phyloP scores from a whole-genome alignment of 2,113 vertebrate species.

The Fukomys damarensis region DNA sequence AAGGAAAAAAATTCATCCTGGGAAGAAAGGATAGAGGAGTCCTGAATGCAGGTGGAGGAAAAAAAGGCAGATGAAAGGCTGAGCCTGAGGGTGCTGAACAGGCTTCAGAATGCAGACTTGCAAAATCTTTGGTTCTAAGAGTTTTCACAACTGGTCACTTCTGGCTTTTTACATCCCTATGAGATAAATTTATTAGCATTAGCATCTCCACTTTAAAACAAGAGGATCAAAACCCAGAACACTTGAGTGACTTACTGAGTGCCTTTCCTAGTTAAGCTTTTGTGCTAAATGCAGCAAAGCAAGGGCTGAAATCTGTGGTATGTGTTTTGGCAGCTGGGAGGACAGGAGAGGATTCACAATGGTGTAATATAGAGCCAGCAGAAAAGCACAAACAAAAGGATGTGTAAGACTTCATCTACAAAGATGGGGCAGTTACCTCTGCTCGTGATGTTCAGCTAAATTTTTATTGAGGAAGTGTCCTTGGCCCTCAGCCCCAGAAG shows the following conservation, averaged over 20 bases:
- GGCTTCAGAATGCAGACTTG: background rate
- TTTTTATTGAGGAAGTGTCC: rapidly evolving
- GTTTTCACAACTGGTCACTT: background rate
- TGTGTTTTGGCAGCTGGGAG: background rate
- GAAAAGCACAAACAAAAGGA: background rate
- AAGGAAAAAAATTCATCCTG: background rate
- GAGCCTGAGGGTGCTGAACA: background rate
- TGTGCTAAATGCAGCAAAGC: background rate
- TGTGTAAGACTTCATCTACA: rapidly evolving
- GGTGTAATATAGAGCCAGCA: background rate
- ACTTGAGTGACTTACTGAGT: background rate
- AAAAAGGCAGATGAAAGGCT: background rate
- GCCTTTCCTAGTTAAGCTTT: background rate
- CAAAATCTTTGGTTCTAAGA: background rate
- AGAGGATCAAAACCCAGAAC: background rate
- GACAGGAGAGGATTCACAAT: background rate
- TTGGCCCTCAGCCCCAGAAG: background rate
- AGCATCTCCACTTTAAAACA: background rate
- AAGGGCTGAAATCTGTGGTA: background rate
- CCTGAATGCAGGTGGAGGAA: background rate
- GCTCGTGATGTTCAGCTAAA: background rate
- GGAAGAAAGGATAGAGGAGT: background rate
- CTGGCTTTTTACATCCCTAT: background rate
- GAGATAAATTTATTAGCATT: background rate
- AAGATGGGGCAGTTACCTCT: background rate